Evolutionary conservation across 2,797 vertebrate genomes (phyloP), one percentile per base, ranked within the genome.

Genomic region (Perdix hodgsoniae): DNA sequence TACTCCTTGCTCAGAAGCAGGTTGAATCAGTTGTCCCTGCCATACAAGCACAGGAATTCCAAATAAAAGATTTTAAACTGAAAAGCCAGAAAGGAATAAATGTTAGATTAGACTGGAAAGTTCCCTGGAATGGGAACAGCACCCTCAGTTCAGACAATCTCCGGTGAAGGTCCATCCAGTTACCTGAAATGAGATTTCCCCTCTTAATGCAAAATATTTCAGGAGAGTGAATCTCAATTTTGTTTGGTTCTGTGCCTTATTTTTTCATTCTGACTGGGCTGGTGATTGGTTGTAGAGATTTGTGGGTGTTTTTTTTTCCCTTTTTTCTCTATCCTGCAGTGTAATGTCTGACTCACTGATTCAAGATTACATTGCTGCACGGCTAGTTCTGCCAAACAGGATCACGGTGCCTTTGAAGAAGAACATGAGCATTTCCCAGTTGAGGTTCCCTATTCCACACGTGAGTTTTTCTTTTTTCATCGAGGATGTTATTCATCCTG

Each of bases 311-410:
- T 69, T 59, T 21, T 86, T 42, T 29, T 45, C 70, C 77, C 31
- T 59, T 27, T 33, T 3, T 4, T 9, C 9, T 10, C 22, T 14
- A 11, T 54, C 80, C 60, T 78, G 70, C 97, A 99, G 99, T 84
- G 97, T 98, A 2, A 69, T 99, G 86, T 99, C 99, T 9, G 99
- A 99, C 52, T 95, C 97, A 0, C 94, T 99, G 77, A 98, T 99
- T 93, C 92, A 99, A 90, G 98, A 99, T 91, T 97, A 98, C 95
- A 99, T 99, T 5, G 98, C 99, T 17, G 96, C 99, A 11, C 94
- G 98, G 60, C 98, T 99, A 98, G 99, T 99, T 85, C 95, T 99
- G 78, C 99, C 99, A 2, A 99, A 99, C 92, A 98, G 99, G 42
- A 97, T 99, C 98, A 99, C 99, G 2, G 95, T 99, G 77, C 99